Evolutionary conservation across 2,113 vertebrate genomes (phyloP).

Genomic region (Otus sunia): DNA sequence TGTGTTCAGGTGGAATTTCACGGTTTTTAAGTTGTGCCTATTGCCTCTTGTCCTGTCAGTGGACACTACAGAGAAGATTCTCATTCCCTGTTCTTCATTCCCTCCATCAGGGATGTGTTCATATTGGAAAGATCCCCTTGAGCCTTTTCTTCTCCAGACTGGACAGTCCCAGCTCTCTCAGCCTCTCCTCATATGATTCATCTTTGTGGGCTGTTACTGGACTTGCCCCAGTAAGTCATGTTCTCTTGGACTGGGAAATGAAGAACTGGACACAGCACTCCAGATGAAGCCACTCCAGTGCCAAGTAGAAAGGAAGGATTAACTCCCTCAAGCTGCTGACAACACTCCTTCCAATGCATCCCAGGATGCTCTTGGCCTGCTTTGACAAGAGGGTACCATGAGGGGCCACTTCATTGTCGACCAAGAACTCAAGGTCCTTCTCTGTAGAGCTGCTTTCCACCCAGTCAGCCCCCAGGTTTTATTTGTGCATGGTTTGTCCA

Average conservation of each 20-base stretch:
- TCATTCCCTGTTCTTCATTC: not conserved
- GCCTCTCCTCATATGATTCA: not conserved
- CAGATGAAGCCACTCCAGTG: not conserved
- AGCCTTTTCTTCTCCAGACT: not conserved
- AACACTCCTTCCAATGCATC: not conserved
- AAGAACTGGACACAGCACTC: not conserved
- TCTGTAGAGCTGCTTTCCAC: not conserved
- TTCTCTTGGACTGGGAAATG: not conserved
- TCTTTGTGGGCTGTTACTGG: not conserved
- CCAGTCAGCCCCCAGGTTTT: not conserved
- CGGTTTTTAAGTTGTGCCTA: not conserved
- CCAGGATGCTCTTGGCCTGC: not conserved
- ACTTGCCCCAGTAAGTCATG: not conserved
- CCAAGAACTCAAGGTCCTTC: not conserved
- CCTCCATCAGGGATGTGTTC: not conserved
- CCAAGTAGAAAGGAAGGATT: not conserved
- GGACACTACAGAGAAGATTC: not conserved
- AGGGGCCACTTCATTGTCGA: not conserved
- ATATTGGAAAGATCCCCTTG: not conserved
- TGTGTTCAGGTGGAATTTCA: not conserved
- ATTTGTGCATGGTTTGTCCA: not conserved
- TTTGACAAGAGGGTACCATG: not conserved
- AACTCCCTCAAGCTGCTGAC: not conserved
- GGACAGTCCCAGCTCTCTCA: not conserved
- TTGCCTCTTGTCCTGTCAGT: not conserved